phyloP scores from a whole-genome alignment of 1,140 invertebrate genomes.

The Anagrus nilaparvatae region DNA sequence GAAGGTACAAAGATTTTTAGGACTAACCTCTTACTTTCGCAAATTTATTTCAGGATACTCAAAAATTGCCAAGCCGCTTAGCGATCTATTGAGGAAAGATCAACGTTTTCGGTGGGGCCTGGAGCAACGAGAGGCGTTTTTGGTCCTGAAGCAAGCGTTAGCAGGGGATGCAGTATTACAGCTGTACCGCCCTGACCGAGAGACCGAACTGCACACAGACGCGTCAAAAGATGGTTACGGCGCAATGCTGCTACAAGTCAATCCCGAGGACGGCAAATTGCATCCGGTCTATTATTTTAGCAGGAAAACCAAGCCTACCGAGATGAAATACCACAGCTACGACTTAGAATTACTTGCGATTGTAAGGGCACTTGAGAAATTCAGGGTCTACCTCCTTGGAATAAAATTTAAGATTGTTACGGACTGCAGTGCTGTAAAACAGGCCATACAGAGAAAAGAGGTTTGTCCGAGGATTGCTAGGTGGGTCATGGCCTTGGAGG shows the following conservation, averaged over 20 bases:
- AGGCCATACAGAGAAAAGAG: not conserved
- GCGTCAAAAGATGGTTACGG: not conserved
- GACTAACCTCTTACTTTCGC: constrained; percentile 25
- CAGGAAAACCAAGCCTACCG: not conserved
- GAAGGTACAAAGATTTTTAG: constrained; percentile 24
- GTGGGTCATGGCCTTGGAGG: not conserved
- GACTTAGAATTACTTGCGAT: not conserved
- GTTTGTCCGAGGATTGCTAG: not conserved
- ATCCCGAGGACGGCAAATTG: not conserved
- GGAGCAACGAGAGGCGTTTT: constrained; percentile 12
- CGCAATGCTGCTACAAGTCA: not conserved
- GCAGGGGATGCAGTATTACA: not conserved
- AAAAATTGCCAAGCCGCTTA: constrained; percentile 15
- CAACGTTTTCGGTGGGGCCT: constrained; percentile 1
- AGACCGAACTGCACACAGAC: constrained; percentile 5
- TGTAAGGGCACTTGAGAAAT: not conserved
- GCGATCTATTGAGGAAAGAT: constrained; percentile 14
- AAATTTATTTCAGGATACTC: constrained; percentile 20
- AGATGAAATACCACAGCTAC: not conserved
- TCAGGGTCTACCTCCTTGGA: not conserved
- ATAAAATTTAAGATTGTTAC: not conserved
- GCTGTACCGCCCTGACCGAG: not conserved
- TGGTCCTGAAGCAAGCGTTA: not conserved
- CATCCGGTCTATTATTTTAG: not conserved
- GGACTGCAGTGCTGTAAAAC: not conserved